These are phyloP conservation scores for Leucophenga maculata DNA, from an alignment of 2,888 invertebrate species.

Conservation along the genomic window DNA sequence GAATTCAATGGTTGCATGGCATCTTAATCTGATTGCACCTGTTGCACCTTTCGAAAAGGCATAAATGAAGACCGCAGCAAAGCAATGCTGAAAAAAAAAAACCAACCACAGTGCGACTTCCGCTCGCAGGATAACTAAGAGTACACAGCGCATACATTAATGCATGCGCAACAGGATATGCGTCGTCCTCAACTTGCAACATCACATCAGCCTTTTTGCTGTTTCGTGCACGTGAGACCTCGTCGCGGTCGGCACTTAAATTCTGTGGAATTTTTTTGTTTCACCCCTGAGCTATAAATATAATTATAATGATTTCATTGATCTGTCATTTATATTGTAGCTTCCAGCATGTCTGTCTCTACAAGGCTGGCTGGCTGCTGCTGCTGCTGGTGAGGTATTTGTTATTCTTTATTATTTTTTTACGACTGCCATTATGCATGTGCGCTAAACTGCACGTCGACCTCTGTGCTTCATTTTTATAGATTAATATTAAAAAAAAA, in stretches of 20 bases:
- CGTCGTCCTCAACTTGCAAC: not conserved
- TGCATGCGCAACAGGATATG: slow-evolving; percentile 29
- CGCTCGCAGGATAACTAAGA: slow-evolving; percentile 40
- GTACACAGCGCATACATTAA: not conserved
- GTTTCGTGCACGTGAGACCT: not conserved
- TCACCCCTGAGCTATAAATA: slow-evolving; percentile 28
- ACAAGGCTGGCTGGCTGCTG: no score
- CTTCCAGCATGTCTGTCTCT: slow-evolving; percentile 53
- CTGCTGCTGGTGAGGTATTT: no score
- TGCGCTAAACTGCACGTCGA: slow-evolving; percentile 6
- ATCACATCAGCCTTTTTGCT: not conserved
- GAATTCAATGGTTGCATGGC: not conserved
- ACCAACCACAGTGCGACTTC: slow-evolving; percentile 61
- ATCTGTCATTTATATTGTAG: slow-evolving; percentile 63
- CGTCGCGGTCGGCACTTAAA: not conserved
- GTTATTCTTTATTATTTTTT: not conserved
- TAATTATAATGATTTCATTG: slow-evolving; percentile 61
- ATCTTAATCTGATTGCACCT: slow-evolving; percentile 49
- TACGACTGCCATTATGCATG: not conserved
- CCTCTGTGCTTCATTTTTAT: slow-evolving; percentile 18
- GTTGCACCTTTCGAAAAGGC: slow-evolving; percentile 48
- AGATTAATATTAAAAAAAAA: not conserved
- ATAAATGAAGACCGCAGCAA: slow-evolving; percentile 25
- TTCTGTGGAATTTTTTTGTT: not conserved
- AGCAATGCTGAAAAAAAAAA: slow-evolving; percentile 41